Conservation (phyloP, 1,140 invertebrate species). For the Nasonia vitripennis region DNA sequence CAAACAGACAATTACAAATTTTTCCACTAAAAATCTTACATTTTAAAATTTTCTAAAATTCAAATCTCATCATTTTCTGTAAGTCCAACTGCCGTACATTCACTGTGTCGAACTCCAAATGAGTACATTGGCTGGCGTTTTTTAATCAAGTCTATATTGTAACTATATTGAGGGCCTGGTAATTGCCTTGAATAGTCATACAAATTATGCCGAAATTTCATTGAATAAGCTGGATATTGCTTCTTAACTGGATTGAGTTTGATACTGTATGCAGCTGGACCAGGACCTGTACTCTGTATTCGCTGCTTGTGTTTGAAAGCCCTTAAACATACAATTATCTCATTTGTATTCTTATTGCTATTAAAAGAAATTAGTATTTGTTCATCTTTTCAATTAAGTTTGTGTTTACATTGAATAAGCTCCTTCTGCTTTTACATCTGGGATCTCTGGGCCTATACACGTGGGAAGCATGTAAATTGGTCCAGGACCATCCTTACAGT, state of each 20-base stretch:
- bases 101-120: conserved; percentile 68
- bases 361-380: conserved; percentile 14
- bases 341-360: not conserved
- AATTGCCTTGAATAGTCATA: conserved; percentile 18
- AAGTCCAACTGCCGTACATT: conserved; percentile 61
- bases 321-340: conserved; percentile 44
- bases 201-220: conserved; percentile 56
- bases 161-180: conserved; percentile 67
- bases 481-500: conserved; percentile 61
- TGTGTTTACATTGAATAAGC: conserved; percentile 67
- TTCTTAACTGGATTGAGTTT: conserved; percentile 60
- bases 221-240: conserved; percentile 63
- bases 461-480: conserved; percentile 66
- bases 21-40: not conserved
- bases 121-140: conserved; percentile 64
- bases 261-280: conserved; percentile 65
- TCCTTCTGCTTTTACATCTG: conserved; percentile 66
- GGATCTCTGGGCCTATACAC: conserved; percentile 68
- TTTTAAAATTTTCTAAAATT: not conserved
- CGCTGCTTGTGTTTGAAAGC: conserved; percentile 50
- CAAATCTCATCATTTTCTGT: conserved; percentile 63
- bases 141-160: conserved; percentile 49
- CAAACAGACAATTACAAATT: not conserved
- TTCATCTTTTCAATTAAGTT: conserved; percentile 23
- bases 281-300: conserved; percentile 57